Evolutionary conservation across 2,113 vertebrate genomes (phyloP), one percentile per base, ranked within the genome.

Genomic region (Caranx ignobilis): DNA sequence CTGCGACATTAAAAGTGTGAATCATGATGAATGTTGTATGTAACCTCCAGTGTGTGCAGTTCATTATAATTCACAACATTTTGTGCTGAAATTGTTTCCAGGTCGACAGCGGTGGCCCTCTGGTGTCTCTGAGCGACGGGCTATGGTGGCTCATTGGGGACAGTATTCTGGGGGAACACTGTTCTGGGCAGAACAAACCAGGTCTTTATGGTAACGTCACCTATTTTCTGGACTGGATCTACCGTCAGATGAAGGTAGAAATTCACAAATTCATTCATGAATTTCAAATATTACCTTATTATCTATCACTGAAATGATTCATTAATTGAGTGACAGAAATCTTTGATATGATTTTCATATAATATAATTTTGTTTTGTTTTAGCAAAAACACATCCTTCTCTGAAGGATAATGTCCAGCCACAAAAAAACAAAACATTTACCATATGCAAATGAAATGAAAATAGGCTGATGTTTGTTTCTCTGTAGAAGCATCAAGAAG

Each of bases 101-200:
- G 97, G 94, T 94, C 19, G 96, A 97, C 92, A 95, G 96, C 0
- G 96, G 96, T 2, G 94, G 96, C 1, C 97, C 96, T 0, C 88
- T 98, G 79, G 95, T 97, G 81, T 93, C 94, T 0, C 19, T 75
- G 15, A 93, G 91, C 63, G 90, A 91, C 34, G 87, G 82, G 0
- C 0, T 95, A 48, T 98, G 97, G 97, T 97, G 97, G 96, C 81
- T 98, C 77, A 76, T 95, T 0, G 96, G 97, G 47, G 95, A 96
- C 59, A 96, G 90, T 6, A 95, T 97, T 80, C 96, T 96, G 96
- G 96, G 95, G 9, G 88, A 90, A 0, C 93, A 93, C 43, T 96
- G 96, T 71, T 94, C 93, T 8, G 88, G 81, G 76, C 70, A 31
- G 0, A 90, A 91, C 45, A 95, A 88, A 55, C 96, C 96, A 0